Base-by-base conservation (phyloP, 2,888 invertebrate species). In the Alloplasta piceator region DNA sequence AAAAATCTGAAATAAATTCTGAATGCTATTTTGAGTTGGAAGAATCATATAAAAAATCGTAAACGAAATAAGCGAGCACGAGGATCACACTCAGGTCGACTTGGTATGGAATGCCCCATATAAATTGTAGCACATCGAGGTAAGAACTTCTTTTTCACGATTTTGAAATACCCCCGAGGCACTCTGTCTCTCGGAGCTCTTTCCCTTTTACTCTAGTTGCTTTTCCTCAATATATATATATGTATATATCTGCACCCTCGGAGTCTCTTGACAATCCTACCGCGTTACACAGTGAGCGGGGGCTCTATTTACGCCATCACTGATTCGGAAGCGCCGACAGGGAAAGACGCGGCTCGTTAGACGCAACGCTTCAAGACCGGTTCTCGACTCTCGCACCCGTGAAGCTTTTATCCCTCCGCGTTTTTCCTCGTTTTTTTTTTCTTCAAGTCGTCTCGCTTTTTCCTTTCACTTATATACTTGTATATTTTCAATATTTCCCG, bases 301-400 rank as follows among this genome's bases (percentile, higher is more conserved):
- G 63, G 58, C 55, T 43, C 52, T 71, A 78, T 80, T 80, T 79
- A 76, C 82, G 70, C 73, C 77, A 66, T 75, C 75, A 43, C 66
- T 80, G 73, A 79, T 80, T 79, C 80, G 70, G 73, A 73, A 73
- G 73, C 80, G 64, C 58, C 82, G 82, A 77, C 68, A 77, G 77
- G 78, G 66, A 82, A 72, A 72, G 78, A 60, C 71, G 63, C 78
- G 75, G 74, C 82, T 82, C 82, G 80, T 83, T 82, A 78, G 78
- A 78, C 78, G 48, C 75, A 64, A 58, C 75, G 73, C 74, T 66
- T 60, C 58, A 73, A 41, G 26, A 26, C 63, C 43, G 63, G 52
- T 55, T 58, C 78, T 78, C 71, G 60, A 75, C 56, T 72, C 68
- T 75, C 74, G 67, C 66, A 56, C 58, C 61, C 50, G 50, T 52